Evolutionary conservation across 2,797 vertebrate genomes (phyloP).

Genomic region (Echeneis naucrates): DNA sequence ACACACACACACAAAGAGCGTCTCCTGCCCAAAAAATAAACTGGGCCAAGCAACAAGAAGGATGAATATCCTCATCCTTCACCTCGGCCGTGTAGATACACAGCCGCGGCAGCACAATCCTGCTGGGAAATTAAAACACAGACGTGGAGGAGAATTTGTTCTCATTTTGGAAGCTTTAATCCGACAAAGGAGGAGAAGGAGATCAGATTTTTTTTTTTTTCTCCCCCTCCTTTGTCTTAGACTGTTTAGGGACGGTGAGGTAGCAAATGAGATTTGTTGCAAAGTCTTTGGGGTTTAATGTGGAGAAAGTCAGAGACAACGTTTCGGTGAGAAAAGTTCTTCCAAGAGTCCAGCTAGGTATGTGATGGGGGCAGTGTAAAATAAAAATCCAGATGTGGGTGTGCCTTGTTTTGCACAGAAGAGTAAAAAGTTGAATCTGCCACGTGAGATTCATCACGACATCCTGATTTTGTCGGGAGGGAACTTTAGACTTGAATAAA

Average conservation of each 20-base stretch:
- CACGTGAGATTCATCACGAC: conserved; percentile 5
- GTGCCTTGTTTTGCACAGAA: neutral
- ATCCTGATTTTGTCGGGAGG: conserved; percentile 9
- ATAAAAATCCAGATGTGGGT: neutral
- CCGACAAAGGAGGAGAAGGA: conserved; percentile 50
- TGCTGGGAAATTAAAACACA: conserved; percentile 78
- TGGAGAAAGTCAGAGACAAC: conserved; percentile 12
- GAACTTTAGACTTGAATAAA: conserved; percentile 43
- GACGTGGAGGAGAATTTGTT: conserved; percentile 71
- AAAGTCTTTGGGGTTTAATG: conserved; percentile 39
- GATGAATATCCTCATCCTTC: conserved; percentile 67
- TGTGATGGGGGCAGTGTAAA: neutral
- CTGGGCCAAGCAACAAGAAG: conserved; percentile 56
- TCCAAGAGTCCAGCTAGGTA: neutral
- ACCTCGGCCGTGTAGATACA: conserved; percentile 57
- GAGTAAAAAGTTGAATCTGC: conserved; percentile 5
- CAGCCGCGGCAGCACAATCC: conserved; percentile 55
- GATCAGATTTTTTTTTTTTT: neutral
- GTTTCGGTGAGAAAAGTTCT: conserved; percentile 21
- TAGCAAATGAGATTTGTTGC: conserved; percentile 66
- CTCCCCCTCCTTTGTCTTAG: conserved; percentile 7
- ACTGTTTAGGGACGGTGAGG: conserved; percentile 52
- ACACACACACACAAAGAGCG: conserved; percentile 6
- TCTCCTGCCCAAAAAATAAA: conserved; percentile 47
- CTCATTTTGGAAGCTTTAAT: conserved; percentile 74